Base-by-base conservation (phyloP, 2,888 invertebrate species). In the Flexamia atlantica region DNA sequence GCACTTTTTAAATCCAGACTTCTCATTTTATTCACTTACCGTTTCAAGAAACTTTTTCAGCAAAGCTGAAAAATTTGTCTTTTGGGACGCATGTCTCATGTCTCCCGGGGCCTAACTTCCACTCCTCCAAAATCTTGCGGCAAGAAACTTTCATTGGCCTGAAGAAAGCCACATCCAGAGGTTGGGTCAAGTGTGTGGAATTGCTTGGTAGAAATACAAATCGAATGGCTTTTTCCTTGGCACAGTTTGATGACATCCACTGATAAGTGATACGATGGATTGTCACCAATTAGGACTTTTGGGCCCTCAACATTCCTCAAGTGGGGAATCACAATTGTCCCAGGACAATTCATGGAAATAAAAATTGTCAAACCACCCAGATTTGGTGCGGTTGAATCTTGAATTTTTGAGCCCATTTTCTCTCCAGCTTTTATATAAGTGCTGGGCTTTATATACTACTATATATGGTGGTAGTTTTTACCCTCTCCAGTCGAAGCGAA, bases 231-330 rank as follows among this genome's bases (percentile, higher is more conserved):
- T 89, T 87, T 74, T 88, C 86, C 60, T 88, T 85, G 86, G 86
- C 90, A 90, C 32, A 79, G 30, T 40, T 83, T 82, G 20, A 85
- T 72, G 3, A 80, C 42, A 30, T 84, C 72, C 23, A 84, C 28
- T 68, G 85, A 72, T 42, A 85, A 72, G 30, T 83, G 84, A 20
- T 80, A 80, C 14, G 80, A 83, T 36, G 83, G 64, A 36, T 90
- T 90, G 84, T 90, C 89, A 7, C 90, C 89, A 82, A 90, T 89
- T 50, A 90, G 53, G n/a, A 89, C 87, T 85, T 89, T 89, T 82
- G 74, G 85, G 10, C 88, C 89, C 25, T 80, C 32, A 50, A 86
- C 84, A 57, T 85, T 84, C 76, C 85, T 86, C 64, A 86, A 85
- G 76, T 87, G 88, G 60, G 88, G 88, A 36, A 89, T 76, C 50